Evolutionary conservation across 2,888 invertebrate genomes (phyloP).

Genomic region (Acrobasis repandana): DNA sequence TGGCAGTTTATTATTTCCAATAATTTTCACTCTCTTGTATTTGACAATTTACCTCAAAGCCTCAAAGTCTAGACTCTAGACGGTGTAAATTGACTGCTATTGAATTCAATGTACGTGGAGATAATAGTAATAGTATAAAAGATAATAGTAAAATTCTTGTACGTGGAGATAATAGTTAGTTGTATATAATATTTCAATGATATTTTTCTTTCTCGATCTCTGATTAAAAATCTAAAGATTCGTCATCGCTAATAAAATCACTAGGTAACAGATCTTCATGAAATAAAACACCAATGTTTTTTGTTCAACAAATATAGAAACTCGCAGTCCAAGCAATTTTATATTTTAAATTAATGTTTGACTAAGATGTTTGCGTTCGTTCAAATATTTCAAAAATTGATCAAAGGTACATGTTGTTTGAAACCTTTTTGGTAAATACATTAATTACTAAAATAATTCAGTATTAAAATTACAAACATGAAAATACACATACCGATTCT

Average conservation of each 20-base stretch:
- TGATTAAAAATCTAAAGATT: no score
- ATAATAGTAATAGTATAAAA: no score
- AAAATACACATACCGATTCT: no score
- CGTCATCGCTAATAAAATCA: no score
- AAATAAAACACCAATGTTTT: no score
- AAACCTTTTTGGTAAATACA: no score
- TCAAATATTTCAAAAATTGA: not conserved
- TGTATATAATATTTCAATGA: not conserved
- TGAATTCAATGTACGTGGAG: constrained; percentile 6
- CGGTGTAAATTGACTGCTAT: constrained; percentile 4
- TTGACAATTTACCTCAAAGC: constrained; percentile 12
- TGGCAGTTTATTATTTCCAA: constrained; percentile 2
- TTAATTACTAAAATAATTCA: no score
- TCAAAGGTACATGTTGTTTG: no score
- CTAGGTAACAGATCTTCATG: no score
- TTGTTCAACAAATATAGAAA: not conserved
- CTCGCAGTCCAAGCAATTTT: not conserved
- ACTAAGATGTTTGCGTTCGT: not conserved
- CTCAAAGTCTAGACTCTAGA: constrained; percentile 13
- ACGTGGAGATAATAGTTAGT: not conserved
- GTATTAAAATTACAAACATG: no score
- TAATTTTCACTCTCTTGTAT: not conserved
- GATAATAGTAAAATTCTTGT: not conserved
- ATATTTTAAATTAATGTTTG: not conserved
- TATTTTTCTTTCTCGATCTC: not conserved